A percentile compares a stretch with the other conserved stretches of the same genome.
Evolutionary conservation across 1,140 invertebrate species (phyloP).

Genomic region (Drosophila bocqueti): DNA sequence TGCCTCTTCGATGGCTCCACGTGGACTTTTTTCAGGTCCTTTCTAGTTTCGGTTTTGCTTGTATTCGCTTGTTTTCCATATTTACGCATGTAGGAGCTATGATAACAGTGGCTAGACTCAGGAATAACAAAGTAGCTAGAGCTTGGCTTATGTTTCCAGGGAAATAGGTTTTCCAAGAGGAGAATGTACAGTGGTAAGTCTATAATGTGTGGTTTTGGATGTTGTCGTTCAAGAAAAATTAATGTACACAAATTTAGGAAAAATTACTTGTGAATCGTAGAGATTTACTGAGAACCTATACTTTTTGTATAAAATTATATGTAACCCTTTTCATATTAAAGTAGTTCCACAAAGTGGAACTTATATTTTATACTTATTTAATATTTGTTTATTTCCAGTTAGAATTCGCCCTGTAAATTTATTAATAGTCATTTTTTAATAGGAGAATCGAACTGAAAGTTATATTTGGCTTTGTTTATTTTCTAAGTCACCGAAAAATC

Average conservation of each 20-base stretch:
- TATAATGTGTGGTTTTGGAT: not conserved
- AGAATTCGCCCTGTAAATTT: too few species aligned
- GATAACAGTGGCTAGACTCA: constrained; percentile 57
- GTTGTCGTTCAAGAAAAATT: not conserved
- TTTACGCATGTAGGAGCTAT: constrained; percentile 49
- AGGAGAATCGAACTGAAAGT: too few species aligned
- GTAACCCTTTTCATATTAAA: too few species aligned
- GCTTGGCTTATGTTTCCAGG: constrained; percentile 7
- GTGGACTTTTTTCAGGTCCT: constrained; percentile 21
- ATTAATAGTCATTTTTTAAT: too few species aligned
- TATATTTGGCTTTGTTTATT: too few species aligned
- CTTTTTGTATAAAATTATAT: not conserved
- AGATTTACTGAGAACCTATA: not conserved
- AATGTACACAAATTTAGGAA: not conserved
- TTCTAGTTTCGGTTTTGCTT: constrained; percentile 13
- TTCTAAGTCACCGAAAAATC: too few species aligned
- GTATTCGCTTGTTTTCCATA: constrained; percentile 23
- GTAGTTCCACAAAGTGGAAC: too few species aligned
- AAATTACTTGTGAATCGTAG: not conserved
- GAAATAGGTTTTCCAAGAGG: not conserved
- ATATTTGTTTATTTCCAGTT: too few species aligned
- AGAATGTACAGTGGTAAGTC: not conserved
- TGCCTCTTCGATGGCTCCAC: constrained; percentile 26
- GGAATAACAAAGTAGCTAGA: constrained; percentile 40
- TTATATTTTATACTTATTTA: too few species aligned